phyloP scores from a whole-genome alignment of 2,113 vertebrate species.

The Neotoma lepida region DNA sequence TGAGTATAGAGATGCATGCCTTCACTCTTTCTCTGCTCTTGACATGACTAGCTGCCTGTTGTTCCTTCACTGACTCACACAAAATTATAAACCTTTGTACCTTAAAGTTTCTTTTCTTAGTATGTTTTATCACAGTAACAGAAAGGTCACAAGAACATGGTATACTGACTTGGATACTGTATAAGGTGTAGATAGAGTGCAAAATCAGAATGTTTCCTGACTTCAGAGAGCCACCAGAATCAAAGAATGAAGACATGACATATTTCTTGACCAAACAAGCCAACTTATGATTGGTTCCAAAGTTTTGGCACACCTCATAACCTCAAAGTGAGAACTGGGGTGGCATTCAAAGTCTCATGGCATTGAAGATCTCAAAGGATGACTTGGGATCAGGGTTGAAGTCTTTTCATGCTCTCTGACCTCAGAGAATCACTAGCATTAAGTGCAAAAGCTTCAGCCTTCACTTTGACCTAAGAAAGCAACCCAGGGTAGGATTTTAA shows the following conservation, averaged over 20 bases:
- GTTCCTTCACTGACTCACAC: not conserved
- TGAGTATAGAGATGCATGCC: not conserved
- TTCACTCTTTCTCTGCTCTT: not conserved
- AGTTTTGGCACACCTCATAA: not conserved
- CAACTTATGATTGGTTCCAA: not conserved
- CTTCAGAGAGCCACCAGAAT: not conserved
- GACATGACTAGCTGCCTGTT: not conserved
- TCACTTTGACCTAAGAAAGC: not conserved
- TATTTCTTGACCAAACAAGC: not conserved
- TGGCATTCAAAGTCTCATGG: rapidly evolving
- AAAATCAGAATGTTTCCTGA: not conserved
- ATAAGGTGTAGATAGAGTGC: not conserved
- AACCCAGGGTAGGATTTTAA: too few species aligned
- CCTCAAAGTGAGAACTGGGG: not conserved
- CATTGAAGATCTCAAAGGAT: not conserved
- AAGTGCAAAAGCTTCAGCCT: not conserved
- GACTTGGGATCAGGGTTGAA: not conserved
- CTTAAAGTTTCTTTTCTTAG: not conserved
- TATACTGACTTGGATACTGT: not conserved
- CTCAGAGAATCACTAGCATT: not conserved
- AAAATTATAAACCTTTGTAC: not conserved
- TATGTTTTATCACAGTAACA: too few species aligned
- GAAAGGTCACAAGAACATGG: not conserved
- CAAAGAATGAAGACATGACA: not conserved
- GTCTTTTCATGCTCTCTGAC: not conserved